Conservation (phyloP, 2,113 vertebrate species). For the Scophthalmus maximus region DNA sequence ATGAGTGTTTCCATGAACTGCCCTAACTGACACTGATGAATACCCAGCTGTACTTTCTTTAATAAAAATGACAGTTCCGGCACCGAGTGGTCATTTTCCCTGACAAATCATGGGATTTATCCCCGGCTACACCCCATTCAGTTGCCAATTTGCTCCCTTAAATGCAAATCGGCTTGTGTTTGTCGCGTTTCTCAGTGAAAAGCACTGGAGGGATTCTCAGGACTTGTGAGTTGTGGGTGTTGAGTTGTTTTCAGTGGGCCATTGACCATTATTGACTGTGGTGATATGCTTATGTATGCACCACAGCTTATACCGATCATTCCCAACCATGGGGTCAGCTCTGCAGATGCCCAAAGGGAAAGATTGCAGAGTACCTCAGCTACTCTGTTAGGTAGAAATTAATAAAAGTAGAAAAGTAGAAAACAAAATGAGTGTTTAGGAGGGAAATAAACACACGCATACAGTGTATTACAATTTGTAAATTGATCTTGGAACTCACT, state of each 20-base stretch:
- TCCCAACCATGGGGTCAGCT: background rate
- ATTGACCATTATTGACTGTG: constrained; percentile 35
- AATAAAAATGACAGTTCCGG: constrained; percentile 67
- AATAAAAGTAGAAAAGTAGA: background rate
- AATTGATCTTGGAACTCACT: background rate
- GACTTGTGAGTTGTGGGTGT: constrained; percentile 18
- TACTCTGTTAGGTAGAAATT: background rate
- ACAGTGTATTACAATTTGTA: background rate
- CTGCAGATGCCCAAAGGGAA: background rate
- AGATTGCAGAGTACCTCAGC: background rate
- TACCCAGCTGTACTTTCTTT: constrained; percentile 53
- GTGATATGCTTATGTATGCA: background rate
- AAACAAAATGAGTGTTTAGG: background rate
- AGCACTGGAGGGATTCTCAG: constrained; percentile 15
- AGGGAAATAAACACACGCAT: background rate
- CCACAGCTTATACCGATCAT: background rate
- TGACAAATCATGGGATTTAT: constrained; percentile 71
- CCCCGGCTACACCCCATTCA: constrained; percentile 30
- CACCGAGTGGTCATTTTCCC: constrained; percentile 61
- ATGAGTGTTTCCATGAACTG: constrained; percentile 46
- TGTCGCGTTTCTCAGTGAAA: constrained; percentile 24
- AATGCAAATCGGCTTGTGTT: constrained; percentile 53
- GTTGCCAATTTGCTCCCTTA: constrained; percentile 45
- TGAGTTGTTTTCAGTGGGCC: constrained; percentile 3
- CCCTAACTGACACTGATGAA: constrained; percentile 74